These are phyloP conservation scores for Pangasius mekongensis DNA, from an alignment of 2,797 vertebrate genomes.

Conservation along the genomic window DNA sequence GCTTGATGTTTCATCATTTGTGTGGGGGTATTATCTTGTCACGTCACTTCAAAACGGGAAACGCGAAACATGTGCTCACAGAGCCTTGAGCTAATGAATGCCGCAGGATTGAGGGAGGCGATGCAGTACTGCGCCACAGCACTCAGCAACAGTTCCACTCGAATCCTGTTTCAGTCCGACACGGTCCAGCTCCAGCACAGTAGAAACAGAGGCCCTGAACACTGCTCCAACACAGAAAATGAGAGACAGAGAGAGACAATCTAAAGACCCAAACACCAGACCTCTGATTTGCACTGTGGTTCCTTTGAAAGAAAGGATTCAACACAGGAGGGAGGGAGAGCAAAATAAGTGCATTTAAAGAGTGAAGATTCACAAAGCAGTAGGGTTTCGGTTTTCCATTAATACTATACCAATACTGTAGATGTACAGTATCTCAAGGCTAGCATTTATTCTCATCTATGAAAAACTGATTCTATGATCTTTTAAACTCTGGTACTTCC, in stretches of 20 bases:
- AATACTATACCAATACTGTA: slow-evolving; percentile 19
- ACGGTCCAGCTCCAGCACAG: slow-evolving; percentile 66
- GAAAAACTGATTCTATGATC: slow-evolving; percentile 17
- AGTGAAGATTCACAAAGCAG: slow-evolving; percentile 59
- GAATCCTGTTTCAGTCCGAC: slow-evolving; percentile 62
- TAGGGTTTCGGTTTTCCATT: slow-evolving; percentile 17
- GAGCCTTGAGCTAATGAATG: slow-evolving; percentile 73
- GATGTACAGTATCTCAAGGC: slow-evolving; percentile 25
- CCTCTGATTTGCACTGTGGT: slow-evolving; percentile 76
- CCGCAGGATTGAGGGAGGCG: slow-evolving; percentile 38
- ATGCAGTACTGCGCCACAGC: slow-evolving; percentile 25
- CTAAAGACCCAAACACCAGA: slow-evolving; percentile 57
- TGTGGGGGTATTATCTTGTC: slow-evolving; percentile 66
- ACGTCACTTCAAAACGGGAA: slow-evolving; percentile 71
- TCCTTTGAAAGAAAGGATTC: slow-evolving; percentile 71
- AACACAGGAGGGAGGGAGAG: slow-evolving; percentile 51
- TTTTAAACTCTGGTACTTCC: slow-evolving; percentile 24
- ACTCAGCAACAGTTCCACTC: slow-evolving; percentile 57
- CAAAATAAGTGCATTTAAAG: slow-evolving; percentile 19
- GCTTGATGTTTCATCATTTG: slow-evolving; percentile 63
- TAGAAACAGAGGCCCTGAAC: slow-evolving; percentile 66
- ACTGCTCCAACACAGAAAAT: slow-evolving; percentile 53
- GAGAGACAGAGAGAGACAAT: slow-evolving; percentile 52
- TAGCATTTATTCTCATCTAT: slow-evolving; percentile 10
- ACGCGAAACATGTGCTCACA: slow-evolving; percentile 68